Evolutionary conservation across 2,113 vertebrate species (phyloP), one percentile per base, ranked within the genome.

Genomic region (Pseudonaja textilis): DNA sequence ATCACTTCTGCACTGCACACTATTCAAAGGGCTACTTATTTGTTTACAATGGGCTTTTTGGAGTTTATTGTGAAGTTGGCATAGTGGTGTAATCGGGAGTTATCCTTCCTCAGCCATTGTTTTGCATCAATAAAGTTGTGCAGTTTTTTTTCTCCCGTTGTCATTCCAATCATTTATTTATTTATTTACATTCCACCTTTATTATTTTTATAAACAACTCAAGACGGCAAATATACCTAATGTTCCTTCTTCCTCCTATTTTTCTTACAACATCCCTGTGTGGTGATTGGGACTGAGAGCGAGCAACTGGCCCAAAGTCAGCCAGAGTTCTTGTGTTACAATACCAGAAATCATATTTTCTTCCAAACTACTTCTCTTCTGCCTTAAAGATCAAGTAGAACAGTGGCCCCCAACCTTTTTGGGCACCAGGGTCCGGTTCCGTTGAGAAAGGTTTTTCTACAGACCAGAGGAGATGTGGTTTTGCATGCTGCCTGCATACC

Each of bases 41-140:
- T 87, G 93, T 96, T 96, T 95, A 95, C 94, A 95, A 4, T 92
- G 0, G 12, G n/a, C 89, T 93, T 94, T 29, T 87, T n/a, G 45
- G 86, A 87, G 45, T 87, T 87, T 87, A 0, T 1, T 45, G 88
- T 90, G 74, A 91, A 91, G 92, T 69, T 89, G 88, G 23, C 39
- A 50, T 9, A 18, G 2, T 34, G 22, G 12, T 26, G 54, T 29
- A 81, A 57, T 42, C 45, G 23, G 47, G 20, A 42, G 3, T 56
- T 88, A 87, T 91, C 90, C 93, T 96, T 93, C 95, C 94, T 34
- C 92, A 54, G 34, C 86, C 86, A 94, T 91, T 97, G 94, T 97
- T 89, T 93, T 91, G 94, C 95, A 88, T 96, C 94, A 94, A 97
- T 96, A 97, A 97, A 95, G 34, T 86, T 86, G 74, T 90, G 88